These are phyloP conservation scores for Cryptoprocta ferox DNA, from an alignment of 2,797 vertebrate species.

Conservation along the genomic window DNA sequence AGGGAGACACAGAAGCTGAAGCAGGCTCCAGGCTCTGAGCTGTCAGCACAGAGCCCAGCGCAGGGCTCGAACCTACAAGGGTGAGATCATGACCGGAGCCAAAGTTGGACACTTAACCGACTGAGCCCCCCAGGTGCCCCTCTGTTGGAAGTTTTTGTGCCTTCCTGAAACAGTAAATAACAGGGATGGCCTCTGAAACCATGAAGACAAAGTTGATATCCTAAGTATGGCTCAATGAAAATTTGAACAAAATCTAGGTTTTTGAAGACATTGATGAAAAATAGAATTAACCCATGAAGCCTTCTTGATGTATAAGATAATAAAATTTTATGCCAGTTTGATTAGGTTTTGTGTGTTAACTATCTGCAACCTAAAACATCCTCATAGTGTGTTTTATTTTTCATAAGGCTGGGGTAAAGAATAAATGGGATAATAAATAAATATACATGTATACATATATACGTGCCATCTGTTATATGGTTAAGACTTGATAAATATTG, in stretches of 20 bases:
- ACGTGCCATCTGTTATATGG: neutral
- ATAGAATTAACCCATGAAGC: neutral
- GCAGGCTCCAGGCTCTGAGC: too few relatives aligned
- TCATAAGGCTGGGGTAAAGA: neutral
- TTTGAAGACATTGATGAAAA: neutral
- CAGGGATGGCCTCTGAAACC: neutral
- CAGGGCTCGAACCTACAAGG: too few relatives aligned
- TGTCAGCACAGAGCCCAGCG: too few relatives aligned
- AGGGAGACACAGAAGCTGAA: too few relatives aligned
- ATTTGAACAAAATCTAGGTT: neutral
- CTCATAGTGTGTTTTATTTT: neutral
- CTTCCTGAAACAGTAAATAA: neutral
- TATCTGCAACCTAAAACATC: conserved; percentile 47
- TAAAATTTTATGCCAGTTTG: neutral
- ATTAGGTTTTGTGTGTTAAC: conserved; percentile 10
- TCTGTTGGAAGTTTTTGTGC: neutral
- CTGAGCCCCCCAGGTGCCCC: too few relatives aligned
- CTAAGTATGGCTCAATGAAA: neutral
- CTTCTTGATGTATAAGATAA: neutral
- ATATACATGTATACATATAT: neutral
- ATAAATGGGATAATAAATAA: conserved; percentile 10
- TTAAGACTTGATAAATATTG: neutral
- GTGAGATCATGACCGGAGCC: too few relatives aligned
- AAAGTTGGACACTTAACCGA: too few relatives aligned
- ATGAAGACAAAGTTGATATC: neutral